Conservation (phyloP, 1,140 invertebrate species). For the Hesperophylax magnus region DNA sequence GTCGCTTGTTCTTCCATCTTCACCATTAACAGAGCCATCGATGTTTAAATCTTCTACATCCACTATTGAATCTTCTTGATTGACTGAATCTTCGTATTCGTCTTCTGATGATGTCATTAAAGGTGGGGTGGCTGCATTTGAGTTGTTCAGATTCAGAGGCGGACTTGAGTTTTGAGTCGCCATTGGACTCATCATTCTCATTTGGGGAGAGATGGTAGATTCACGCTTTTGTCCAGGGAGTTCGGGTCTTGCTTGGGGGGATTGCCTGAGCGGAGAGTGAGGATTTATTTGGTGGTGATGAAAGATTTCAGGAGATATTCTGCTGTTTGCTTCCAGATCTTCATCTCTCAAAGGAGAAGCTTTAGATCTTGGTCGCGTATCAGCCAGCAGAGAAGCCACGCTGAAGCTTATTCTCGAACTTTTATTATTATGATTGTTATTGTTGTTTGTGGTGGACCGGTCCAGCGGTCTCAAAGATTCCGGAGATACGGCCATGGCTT, state of each 20-base stretch:
- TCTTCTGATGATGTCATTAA: constrained; percentile 71
- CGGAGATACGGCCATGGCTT: constrained; percentile 70
- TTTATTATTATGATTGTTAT: constrained; percentile 63
- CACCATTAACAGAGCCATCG: constrained; percentile 62
- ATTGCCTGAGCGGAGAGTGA: constrained; percentile 66
- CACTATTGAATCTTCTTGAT: constrained; percentile 77
- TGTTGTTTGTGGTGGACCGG: constrained; percentile 61
- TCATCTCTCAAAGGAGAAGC: constrained; percentile 61
- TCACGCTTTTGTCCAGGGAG: constrained; percentile 64
- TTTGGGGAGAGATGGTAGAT: constrained; percentile 57
- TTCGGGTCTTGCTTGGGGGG: constrained; percentile 65
- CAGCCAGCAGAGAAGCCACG: constrained; percentile 77
- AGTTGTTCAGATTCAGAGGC: constrained; percentile 63
- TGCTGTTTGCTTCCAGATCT: constrained; percentile 62
- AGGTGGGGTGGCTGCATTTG: constrained; percentile 55
- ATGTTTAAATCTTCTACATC: constrained; percentile 78
- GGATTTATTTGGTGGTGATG: constrained; percentile 67
- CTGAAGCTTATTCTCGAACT: constrained; percentile 77
- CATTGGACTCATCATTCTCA: constrained; percentile 61
- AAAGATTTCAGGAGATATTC: constrained; percentile 63
- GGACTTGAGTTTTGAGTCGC: constrained; percentile 61
- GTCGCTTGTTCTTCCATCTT: constrained; percentile 60
- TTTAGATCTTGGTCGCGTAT: constrained; percentile 70
- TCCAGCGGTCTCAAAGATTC: constrained; percentile 69
- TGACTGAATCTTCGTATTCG: constrained; percentile 75